Evolutionary conservation across 2,888 invertebrate genomes (phyloP).

Genomic region (Spodoptera exigua): DNA sequence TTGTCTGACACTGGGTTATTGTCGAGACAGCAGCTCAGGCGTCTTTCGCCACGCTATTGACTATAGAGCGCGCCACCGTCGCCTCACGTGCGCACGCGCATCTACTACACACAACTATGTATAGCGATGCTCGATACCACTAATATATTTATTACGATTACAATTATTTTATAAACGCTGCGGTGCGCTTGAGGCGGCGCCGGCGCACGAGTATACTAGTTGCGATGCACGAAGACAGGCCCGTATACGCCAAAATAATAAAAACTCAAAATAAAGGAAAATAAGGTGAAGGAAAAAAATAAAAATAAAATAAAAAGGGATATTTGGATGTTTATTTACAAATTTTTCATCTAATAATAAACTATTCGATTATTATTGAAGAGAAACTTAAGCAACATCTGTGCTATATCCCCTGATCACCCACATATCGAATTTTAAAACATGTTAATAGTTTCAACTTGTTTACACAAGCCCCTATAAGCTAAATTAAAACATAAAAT

Average conservation of each 20-base stretch:
- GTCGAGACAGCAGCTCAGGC: constrained; percentile 88
- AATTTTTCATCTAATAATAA: constrained; percentile 86
- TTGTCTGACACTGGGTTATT: constrained; percentile 90
- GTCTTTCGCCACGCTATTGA: constrained; percentile 77
- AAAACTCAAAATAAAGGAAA: constrained; percentile 57
- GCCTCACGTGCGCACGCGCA: constrained; percentile 13
- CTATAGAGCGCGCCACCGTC: constrained; percentile 67
- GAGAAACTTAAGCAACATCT: constrained; percentile 83
- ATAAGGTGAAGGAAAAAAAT: constrained; percentile 67
- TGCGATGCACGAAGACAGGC: constrained; percentile 71
- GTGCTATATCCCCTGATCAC: constrained; percentile 82
- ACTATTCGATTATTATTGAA: constrained; percentile 85
- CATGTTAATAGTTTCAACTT: constrained; percentile 82
- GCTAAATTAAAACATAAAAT: constrained; percentile 83
- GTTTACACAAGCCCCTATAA: constrained; percentile 77
- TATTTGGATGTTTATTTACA: constrained; percentile 89
- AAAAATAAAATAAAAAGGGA: constrained; percentile 88
- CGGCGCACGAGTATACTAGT: constrained; percentile 60
- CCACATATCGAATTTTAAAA: constrained; percentile 82
- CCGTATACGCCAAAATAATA: constrained; percentile 52
- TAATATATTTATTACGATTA: constrained; percentile 41
- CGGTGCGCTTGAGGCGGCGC: constrained; percentile 19
- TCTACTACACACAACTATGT: constrained; percentile 18
- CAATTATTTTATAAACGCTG: constrained; percentile 41
- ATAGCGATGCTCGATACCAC: constrained; percentile 38